These are phyloP conservation scores for Diploptera punctata DNA, from an alignment of 2,888 invertebrate genomes.

Conservation along the genomic window DNA sequence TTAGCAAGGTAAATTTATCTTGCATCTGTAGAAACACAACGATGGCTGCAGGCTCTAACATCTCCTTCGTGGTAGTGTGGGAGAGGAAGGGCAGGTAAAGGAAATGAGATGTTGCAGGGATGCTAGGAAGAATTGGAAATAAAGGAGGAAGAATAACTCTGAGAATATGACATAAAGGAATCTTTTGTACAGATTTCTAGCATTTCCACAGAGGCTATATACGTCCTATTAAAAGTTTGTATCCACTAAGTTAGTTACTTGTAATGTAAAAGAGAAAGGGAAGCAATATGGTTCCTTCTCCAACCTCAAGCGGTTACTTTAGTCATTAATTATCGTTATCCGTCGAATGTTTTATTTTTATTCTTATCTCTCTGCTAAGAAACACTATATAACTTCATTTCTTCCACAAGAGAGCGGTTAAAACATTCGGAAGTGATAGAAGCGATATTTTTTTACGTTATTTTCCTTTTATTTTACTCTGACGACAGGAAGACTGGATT, in stretches of 20 bases:
- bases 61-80: neutral
- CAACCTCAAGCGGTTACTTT: conserved; percentile 6
- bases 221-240: conserved; percentile 30
- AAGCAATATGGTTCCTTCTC: neutral
- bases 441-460: neutral
- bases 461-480: neutral
- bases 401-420: neutral
- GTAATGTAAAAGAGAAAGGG: conserved; percentile 11
- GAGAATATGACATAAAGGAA: too few species aligned
- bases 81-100: neutral
- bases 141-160: conserved; percentile 6
- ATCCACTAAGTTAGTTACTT: conserved; percentile 17
- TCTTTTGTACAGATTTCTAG: neutral
- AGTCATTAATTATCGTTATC: conserved; percentile 29
- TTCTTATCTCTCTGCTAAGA: neutral
- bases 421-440: neutral
- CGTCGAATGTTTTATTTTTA: conserved; percentile 28
- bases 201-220: conserved; percentile 7
- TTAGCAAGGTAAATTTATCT: conserved; percentile 5
- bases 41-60: conserved; percentile 4
- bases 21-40: neutral
- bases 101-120: too few species aligned
- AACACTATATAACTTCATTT: neutral
- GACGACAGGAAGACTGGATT: too few species aligned
- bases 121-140: neutral